These are phyloP conservation scores for Macrosteles quadrilineatus DNA, from an alignment of 1,140 invertebrate species.

Conservation along the genomic window DNA sequence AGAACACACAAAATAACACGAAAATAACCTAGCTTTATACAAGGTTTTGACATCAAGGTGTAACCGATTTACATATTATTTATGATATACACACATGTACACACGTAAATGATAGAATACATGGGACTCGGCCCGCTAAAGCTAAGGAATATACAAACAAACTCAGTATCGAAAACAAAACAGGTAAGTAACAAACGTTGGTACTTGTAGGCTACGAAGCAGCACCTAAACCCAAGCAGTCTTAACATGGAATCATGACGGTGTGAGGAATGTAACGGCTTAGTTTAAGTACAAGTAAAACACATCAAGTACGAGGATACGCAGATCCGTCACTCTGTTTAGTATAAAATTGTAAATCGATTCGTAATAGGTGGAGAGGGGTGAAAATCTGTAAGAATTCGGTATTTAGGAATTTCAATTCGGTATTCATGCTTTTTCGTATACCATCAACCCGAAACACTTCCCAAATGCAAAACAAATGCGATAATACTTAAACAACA, in stretches of 20 bases:
- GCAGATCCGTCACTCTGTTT: too few species aligned
- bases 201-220: not conserved
- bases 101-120: constrained; percentile 31
- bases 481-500: constrained; percentile 7
- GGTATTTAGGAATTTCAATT: too few species aligned
- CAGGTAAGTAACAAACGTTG: constrained; percentile 20
- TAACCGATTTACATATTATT: constrained; percentile 26
- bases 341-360: too few species aligned
- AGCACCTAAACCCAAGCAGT: constrained; percentile 29
- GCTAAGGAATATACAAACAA: constrained; percentile 26
- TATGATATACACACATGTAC: constrained; percentile 30
- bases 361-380: too few species aligned
- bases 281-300: constrained; percentile 23
- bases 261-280: constrained; percentile 5
- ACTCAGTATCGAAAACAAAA: constrained; percentile 25
- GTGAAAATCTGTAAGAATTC: too few species aligned
- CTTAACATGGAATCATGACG: constrained; percentile 28
- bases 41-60: not conserved
- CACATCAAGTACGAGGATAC: too few species aligned
- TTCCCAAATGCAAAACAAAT: not conserved
- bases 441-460: not conserved
- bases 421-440: not conserved
- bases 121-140: not conserved
- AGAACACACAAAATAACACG: constrained; percentile 21
- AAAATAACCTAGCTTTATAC: constrained; percentile 14